A percentile compares a stretch with the other conserved stretches of the same genome.
phyloP scores from a whole-genome alignment of 2,113 vertebrate species.

The Otocyon megalotis region DNA sequence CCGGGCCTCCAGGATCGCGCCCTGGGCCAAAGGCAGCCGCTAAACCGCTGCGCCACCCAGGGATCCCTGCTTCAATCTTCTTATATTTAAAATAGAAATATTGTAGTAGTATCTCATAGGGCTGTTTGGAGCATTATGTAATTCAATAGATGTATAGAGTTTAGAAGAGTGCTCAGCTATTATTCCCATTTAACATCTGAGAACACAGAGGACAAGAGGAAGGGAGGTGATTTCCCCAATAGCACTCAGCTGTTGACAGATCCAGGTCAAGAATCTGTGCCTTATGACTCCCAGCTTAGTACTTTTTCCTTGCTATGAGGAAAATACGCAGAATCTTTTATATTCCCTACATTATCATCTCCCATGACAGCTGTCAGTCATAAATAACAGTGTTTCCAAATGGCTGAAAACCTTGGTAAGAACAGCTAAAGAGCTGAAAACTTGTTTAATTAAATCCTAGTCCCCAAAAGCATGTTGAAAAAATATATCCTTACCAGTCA shows the following conservation, averaged over 20 bases:
- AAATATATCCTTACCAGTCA: not conserved
- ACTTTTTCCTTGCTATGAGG: not conserved
- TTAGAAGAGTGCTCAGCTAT: not conserved
- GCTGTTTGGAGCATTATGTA: not conserved
- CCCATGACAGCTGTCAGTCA: constrained; percentile 40
- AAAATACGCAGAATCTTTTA: not conserved
- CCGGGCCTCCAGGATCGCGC: too few relatives aligned
- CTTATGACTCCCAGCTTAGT: not conserved
- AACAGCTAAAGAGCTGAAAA: not conserved
- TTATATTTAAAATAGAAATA: not conserved
- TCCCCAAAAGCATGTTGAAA: not conserved
- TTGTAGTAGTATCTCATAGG: not conserved
- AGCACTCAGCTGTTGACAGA: not conserved
- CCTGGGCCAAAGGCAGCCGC: too few relatives aligned
- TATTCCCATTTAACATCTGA: not conserved
- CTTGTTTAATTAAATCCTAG: constrained; percentile 7
- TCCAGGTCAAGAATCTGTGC: not conserved
- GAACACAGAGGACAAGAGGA: not conserved
- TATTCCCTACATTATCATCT: not conserved
- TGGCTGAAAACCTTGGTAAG: constrained; percentile 10
- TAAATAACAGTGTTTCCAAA: not conserved
- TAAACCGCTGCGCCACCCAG: too few relatives aligned
- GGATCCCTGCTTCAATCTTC: not conserved
- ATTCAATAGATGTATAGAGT: not conserved
- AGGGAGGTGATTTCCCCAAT: not conserved